Evolutionary conservation across 2,113 vertebrate species (phyloP).

Genomic region (Lycaon pictus): DNA sequence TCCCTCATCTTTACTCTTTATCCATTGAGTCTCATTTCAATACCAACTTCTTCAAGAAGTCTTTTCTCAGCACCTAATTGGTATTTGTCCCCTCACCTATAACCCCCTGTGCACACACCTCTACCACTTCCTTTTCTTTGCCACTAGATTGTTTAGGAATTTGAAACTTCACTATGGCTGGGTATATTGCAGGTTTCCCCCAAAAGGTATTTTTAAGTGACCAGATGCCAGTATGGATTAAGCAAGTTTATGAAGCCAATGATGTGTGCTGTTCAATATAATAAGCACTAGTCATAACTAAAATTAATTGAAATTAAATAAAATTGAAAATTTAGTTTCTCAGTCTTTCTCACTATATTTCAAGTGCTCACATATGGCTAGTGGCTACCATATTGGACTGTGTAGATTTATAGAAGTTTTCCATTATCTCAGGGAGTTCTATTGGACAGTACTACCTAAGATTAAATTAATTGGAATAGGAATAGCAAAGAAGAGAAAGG

Average conservation of each 20-base stretch:
- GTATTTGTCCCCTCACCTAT: neutral
- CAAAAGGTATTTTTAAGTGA: neutral
- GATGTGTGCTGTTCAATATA: neutral
- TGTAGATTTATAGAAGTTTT: neutral
- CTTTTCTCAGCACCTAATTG: neutral
- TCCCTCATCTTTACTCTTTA: neutral
- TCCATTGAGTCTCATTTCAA: neutral
- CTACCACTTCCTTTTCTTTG: neutral
- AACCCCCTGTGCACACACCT: neutral
- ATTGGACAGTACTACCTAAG: neutral
- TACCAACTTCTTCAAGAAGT: neutral
- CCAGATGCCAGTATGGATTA: neutral
- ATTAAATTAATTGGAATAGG: neutral
- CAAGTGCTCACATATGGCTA: neutral
- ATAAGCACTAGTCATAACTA: neutral
- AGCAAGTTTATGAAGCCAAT: neutral
- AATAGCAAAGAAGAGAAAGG: neutral
- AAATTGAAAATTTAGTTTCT: neutral
- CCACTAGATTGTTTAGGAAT: neutral
- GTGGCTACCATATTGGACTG: neutral
- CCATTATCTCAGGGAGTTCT: neutral
- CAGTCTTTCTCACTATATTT: neutral
- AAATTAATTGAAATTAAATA: slow-evolving; percentile 19
- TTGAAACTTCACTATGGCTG: neutral
- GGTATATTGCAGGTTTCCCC: neutral